A percentile compares a stretch with the other conserved stretches of the same genome.
Evolutionary conservation across 1,140 invertebrate genomes (phyloP).

Genomic region (Drosophila equinoxialis): DNA sequence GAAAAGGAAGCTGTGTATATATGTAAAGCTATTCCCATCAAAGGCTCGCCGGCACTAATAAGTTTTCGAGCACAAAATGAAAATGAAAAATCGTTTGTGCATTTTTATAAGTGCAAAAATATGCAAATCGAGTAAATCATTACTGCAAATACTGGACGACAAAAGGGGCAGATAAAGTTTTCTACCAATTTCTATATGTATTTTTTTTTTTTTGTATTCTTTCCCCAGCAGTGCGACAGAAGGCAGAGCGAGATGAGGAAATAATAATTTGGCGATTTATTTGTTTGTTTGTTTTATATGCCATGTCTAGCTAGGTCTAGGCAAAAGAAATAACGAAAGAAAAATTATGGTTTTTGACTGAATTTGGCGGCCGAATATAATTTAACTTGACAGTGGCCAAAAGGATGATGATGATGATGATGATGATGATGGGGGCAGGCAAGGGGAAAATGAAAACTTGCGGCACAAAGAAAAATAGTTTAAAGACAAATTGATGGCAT

Average conservation of each 20-base stretch:
- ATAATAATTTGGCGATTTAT: conserved; percentile 80
- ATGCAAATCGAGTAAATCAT: conserved; percentile 81
- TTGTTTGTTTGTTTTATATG: conserved; percentile 78
- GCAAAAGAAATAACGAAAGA: conserved; percentile 38
- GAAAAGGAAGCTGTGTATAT: conserved; percentile 25
- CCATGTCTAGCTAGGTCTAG: conserved; percentile 71
- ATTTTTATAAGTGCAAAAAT: conserved; percentile 82
- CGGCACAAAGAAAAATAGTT: neutral
- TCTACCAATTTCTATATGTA: conserved; percentile 12
- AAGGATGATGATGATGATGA: conserved; percentile 4
- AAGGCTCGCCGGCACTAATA: conserved; percentile 72
- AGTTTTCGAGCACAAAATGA: conserved; percentile 74
- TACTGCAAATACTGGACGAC: conserved; percentile 68
- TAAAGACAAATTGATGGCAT: neutral
- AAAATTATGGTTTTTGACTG: conserved; percentile 65
- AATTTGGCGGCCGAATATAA: conserved; percentile 54
- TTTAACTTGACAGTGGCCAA: conserved; percentile 54
- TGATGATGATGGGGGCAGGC: neutral
- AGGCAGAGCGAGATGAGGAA: conserved; percentile 39
- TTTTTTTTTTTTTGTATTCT: conserved; percentile 22
- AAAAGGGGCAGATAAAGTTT: conserved; percentile 72
- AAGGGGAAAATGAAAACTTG: neutral
- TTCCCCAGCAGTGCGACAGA: neutral
- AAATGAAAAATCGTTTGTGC: conserved; percentile 81
- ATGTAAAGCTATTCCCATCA: conserved; percentile 24